Evolutionary conservation across 2,113 vertebrate species (phyloP).

Genomic region (Mobula hypostoma): DNA sequence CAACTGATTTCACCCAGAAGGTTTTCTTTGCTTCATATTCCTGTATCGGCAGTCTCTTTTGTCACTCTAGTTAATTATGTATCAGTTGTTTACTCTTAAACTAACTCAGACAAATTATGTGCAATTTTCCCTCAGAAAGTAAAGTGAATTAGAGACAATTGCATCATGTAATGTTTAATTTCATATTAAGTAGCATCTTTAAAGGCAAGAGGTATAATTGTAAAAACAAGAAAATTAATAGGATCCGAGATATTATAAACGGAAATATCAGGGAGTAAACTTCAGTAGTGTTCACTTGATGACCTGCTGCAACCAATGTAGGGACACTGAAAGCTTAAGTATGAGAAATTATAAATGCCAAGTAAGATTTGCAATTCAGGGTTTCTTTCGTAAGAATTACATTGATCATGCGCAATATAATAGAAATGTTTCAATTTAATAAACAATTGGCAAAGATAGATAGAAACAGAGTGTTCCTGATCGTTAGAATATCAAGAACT

Average conservation of each 20-base stretch:
- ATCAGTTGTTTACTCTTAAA: neutral
- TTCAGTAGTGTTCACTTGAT: neutral
- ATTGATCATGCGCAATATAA: neutral
- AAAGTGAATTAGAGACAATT: neutral
- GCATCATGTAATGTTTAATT: neutral
- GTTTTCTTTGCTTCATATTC: no score
- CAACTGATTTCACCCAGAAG: no score
- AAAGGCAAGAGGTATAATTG: neutral
- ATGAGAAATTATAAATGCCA: neutral
- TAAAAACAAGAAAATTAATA: neutral
- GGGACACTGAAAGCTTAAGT: neutral
- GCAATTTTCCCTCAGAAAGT: neutral
- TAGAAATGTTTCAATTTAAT: neutral
- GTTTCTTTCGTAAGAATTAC: neutral
- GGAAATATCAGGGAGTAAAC: neutral
- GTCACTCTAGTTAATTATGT: neutral
- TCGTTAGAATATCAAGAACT: neutral
- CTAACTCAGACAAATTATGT: neutral
- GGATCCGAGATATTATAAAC: neutral
- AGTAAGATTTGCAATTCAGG: neutral
- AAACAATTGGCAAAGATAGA: neutral
- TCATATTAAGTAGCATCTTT: neutral
- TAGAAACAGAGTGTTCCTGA: neutral
- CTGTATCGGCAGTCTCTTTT: no score
- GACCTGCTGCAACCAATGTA: no score